Percentiles rank a stretch among this genome's conserved stretches.
Conservation (phyloP, 2,113 vertebrate genomes). For the Girardinichthys multiradiatus region DNA sequence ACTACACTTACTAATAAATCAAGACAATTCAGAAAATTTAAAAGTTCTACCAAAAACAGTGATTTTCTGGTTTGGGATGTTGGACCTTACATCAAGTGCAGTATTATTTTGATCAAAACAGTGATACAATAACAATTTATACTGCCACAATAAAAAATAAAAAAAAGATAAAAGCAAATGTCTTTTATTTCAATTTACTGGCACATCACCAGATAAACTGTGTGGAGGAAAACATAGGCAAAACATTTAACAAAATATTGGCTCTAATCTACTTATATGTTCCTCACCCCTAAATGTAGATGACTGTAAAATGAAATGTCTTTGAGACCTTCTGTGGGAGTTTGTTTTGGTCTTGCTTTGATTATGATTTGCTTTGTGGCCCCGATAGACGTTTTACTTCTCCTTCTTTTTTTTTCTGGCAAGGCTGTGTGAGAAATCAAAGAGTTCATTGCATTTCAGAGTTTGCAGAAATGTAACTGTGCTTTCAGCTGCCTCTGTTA, state of each 20-base stretch:
- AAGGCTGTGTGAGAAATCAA: conserved; percentile 15
- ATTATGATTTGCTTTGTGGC: conserved; percentile 43
- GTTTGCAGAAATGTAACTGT: conserved; percentile 14
- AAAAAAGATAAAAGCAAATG: too few relatives aligned
- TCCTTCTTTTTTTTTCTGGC: conserved; percentile 13
- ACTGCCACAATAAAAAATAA: conserved; percentile 36
- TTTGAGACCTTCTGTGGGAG: conserved; percentile 20
- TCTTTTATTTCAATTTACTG: conserved; percentile 54
- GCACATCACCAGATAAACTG: conserved; percentile 46
- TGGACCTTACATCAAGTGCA: too few relatives aligned
- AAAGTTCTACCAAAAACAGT: too few relatives aligned
- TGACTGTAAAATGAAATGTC: conserved; percentile 34
- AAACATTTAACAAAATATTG: conserved; percentile 34
- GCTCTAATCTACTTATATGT: conserved; percentile 40
- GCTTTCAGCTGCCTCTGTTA: conserved; percentile 8
- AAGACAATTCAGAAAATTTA: too few relatives aligned
- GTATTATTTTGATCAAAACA: conserved; percentile 1
- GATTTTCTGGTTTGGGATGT: too few relatives aligned
- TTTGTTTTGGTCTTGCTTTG: conserved; percentile 33
- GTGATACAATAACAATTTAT: conserved; percentile 20
- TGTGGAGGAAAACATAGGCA: conserved; percentile 33
- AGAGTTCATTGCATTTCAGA: conserved; percentile 17
- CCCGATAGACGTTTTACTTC: conserved; percentile 14
- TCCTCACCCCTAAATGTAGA: conserved; percentile 43
- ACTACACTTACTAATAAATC: too few relatives aligned